Conservation (phyloP, 2,888 invertebrate genomes). For the Celastrina argiolus region DNA sequence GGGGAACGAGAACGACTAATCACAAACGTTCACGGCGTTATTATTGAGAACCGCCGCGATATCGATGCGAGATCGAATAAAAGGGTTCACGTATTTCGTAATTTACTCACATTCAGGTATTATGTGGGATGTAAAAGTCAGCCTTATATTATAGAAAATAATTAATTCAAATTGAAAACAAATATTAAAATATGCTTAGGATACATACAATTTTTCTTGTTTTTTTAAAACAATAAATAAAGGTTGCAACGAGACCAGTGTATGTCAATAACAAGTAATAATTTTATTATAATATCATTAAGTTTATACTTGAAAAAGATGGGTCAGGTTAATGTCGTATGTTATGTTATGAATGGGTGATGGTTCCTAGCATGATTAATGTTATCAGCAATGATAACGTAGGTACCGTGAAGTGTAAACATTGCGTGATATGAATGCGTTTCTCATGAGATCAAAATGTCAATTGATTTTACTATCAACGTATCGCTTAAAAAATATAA, state of each 20-base stretch:
- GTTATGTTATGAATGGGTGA: conserved; percentile 6
- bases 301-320: background rate
- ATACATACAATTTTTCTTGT: too few relatives aligned
- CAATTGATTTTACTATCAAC: background rate
- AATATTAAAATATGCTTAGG: too few relatives aligned
- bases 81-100: too few relatives aligned
- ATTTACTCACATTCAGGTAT: too few relatives aligned
- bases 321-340: background rate
- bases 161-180: too few relatives aligned
- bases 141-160: too few relatives aligned
- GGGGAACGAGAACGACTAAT: background rate
- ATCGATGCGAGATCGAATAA: background rate
- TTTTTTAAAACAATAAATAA: background rate
- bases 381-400: background rate
- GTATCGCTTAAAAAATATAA: background rate
- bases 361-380: background rate
- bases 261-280: too few relatives aligned
- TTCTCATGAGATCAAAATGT: background rate
- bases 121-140: too few relatives aligned
- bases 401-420: conserved; percentile 1
- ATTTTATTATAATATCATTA: background rate
- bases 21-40: conserved; percentile 8
- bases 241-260: too few relatives aligned
- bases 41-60: background rate
- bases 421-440: background rate